Evolutionary conservation across 2,113 vertebrate species (phyloP), one percentile per base, ranked within the genome.

Genomic region (Heloderma charlesbogerti): DNA sequence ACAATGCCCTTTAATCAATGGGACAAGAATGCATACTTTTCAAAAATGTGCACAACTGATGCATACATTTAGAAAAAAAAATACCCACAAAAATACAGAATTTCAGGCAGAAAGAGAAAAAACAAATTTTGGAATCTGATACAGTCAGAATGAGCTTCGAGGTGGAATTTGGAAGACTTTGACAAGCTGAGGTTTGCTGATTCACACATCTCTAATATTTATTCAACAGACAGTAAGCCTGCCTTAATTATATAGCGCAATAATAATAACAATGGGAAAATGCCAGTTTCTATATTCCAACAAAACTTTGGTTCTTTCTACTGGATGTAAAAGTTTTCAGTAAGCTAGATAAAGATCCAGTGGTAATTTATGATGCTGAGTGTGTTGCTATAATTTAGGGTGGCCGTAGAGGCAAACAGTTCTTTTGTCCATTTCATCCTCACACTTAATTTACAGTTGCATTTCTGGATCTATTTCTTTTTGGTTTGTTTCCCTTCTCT

Each of bases 291-390:
- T 43, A n/a, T 60, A 72, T 43, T 83, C 22, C 29, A 89, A 40
- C 22, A 40, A 63, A 0, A 48, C 82, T 92, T 81, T 25, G 86
- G 16, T 92, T 29, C 3, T 72, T 0, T 60, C 63, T n/a, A 34
- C 9, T 0, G 48, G 13, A 72, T 43, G 88, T 63, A 83, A 74
- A 91, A 88, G 83, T 22, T 0, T 0, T 63, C 80, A 83, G 74
- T 78, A 72, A 0, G 0, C 20, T 89, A 22, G 45, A 12, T 86
- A 27, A 75, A 29, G 66, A 80, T 48, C 8, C 74, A 57, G 48
- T 86, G 31, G 77, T 81, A 31, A 81, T 71, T 79, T 29, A 7
- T 43, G 89, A 86, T 31, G 25, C 2, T 15, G 78, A 37, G 79
- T 79, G 78, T 8, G 40, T 27, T 12, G 37, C n/a, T 84, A n/a